Evolutionary conservation across 1,140 invertebrate genomes (phyloP).

Genomic region (Stegodyphus dumicola): DNA sequence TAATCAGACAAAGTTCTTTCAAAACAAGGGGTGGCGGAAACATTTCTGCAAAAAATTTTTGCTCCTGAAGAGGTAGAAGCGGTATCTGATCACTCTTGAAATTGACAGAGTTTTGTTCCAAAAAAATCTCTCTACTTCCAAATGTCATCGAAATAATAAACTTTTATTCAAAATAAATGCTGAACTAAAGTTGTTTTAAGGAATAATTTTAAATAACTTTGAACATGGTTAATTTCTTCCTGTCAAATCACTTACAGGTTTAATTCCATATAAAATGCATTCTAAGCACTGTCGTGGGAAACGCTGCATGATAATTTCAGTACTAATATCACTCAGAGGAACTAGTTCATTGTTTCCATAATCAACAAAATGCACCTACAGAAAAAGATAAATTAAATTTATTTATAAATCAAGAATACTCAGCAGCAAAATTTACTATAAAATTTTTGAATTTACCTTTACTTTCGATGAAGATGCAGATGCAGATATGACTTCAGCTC

Average conservation of each 20-base stretch:
- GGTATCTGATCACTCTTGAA: no score
- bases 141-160: no score
- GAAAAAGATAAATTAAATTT: neutral
- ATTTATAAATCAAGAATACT: neutral
- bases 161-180: no score
- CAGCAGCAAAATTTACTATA: neutral
- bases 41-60: no score
- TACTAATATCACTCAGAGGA: conserved; percentile 71
- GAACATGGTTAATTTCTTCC: no score
- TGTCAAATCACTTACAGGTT: conserved; percentile 66
- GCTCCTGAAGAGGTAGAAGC: no score
- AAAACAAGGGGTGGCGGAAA: no score
- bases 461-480: conserved; percentile 61
- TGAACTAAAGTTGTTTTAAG: no score
- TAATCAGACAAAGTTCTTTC: no score
- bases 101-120: no score
- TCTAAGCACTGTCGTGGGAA: conserved; percentile 71
- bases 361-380: conserved; percentile 70
- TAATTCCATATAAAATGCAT: conserved; percentile 67
- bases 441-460: conserved; percentile 24
- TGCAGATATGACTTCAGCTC: conserved; percentile 67
- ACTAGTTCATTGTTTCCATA: conserved; percentile 72
- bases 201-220: no score
- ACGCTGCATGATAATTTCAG: conserved; percentile 72
- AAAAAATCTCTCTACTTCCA: no score